Base-by-base conservation (phyloP, 2,888 invertebrate species). In the Idaea aversata region DNA sequence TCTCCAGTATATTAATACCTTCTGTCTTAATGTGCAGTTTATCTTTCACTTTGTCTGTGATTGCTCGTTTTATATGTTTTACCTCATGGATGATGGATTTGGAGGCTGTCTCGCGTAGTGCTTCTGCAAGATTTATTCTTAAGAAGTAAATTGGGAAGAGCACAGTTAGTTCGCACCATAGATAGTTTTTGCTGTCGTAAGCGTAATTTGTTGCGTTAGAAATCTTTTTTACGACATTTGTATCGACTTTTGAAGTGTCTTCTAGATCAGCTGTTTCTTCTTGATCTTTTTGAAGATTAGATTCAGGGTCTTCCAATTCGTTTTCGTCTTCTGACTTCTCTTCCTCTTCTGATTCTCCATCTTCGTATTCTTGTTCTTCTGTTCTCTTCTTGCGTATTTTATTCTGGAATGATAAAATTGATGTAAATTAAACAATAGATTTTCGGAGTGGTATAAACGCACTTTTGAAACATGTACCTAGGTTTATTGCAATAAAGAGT, bases 1-100 rank as follows among this genome's bases (percentile, higher is more conserved):
- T 97, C 91, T 97, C 97, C 63, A 95, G 91, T 65, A 99, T 96
- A 82, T 99, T 99, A 63, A 99, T 96, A 4, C 99, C 99, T 81
- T 99, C 99, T 0, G 99, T 99, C 88, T 97, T 97, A 0, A 99
- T 92, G 70, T 95, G 94, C 0, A 96, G 87, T 15, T 93, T 88
- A 25, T 94, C 91, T 62, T 94, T 93, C 77, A 95, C 95, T 79
- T 94, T 94, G 70, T 96, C 96, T 0, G 97, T 95, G 65, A 99
- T 97, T 0, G 98, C 98, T 67, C 97, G 94, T 77, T 95, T 97
- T 67, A 99, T 98, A 59, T 95, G 94, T 0, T 95, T 94, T 0
- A 97, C 95, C 87, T 98, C 95, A 86, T 97, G 95, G 7, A 99
- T 93, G 0, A 98, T 94, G 0, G 96, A 94, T 78, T 94, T 96